These are phyloP conservation scores for Lichenostomus cassidix DNA, from an alignment of 2,113 vertebrate species.

Conservation along the genomic window DNA sequence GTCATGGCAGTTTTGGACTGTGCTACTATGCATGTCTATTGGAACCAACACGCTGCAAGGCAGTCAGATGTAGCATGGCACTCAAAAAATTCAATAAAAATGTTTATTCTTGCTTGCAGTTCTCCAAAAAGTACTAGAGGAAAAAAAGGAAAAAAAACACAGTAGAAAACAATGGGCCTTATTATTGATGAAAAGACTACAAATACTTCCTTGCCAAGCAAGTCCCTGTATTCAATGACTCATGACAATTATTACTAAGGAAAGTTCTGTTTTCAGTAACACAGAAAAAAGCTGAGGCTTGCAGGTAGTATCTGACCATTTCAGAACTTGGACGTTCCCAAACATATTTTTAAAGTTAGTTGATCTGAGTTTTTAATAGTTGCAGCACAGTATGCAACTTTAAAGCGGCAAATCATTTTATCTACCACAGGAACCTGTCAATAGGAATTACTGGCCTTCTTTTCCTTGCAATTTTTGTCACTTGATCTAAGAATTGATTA, in stretches of 20 bases:
- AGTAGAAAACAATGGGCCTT: not conserved
- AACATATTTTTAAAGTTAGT: not conserved
- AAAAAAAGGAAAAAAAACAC: not conserved
- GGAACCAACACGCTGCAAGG: not conserved
- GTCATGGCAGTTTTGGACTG: not conserved
- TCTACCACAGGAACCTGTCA: not conserved
- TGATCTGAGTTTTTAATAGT: not conserved
- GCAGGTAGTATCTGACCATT: not conserved
- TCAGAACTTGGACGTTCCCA: not conserved
- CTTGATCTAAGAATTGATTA: not conserved
- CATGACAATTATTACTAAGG: not conserved
- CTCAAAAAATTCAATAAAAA: not conserved
- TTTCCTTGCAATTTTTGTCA: not conserved
- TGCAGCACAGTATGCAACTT: not conserved
- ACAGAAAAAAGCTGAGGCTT: not conserved
- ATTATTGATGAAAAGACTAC: not conserved
- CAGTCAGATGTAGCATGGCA: not conserved
- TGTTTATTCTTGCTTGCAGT: not conserved
- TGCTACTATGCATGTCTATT: not conserved
- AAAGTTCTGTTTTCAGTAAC: not conserved
- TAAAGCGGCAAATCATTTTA: fast-evolving
- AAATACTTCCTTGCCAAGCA: not conserved
- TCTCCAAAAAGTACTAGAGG: not conserved
- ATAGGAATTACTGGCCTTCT: not conserved
- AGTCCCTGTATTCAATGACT: not conserved